Evolutionary conservation across 2,797 vertebrate species (phyloP).

Genomic region (Myoxocephalus aenaeus): DNA sequence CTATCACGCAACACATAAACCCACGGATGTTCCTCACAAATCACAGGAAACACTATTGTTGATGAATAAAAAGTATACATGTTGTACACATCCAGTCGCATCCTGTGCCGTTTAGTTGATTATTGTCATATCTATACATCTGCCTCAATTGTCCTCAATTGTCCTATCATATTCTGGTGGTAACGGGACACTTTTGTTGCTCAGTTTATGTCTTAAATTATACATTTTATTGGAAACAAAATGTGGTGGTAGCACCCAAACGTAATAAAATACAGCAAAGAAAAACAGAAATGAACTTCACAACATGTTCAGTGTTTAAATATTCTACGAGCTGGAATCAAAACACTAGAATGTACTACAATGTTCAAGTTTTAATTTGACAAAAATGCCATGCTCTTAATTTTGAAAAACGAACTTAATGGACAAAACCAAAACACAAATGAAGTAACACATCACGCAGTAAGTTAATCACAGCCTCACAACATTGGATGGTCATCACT

Average conservation of each 20-base stretch:
- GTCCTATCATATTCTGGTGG: background rate
- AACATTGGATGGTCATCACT: background rate
- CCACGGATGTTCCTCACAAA: background rate
- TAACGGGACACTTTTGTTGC: background rate
- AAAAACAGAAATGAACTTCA: background rate
- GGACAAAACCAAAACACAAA: background rate
- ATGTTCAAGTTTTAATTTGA: background rate
- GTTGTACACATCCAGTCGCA: background rate
- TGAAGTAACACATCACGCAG: background rate
- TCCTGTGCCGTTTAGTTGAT: background rate
- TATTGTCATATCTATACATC: background rate
- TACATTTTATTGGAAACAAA: background rate
- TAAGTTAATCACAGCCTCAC: background rate
- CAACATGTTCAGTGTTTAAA: background rate
- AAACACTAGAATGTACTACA: background rate
- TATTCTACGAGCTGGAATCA: background rate
- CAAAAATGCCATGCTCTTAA: background rate
- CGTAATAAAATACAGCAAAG: background rate
- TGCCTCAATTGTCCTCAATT: background rate
- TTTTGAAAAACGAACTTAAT: background rate
- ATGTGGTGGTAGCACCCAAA: background rate
- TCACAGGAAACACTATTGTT: background rate
- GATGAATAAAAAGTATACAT: background rate
- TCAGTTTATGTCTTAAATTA: background rate
- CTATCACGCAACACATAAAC: background rate